Evolutionary conservation across 2,888 invertebrate species (phyloP), one percentile per base, ranked within the genome.

Genomic region (Acanthacorydalis orientalis): DNA sequence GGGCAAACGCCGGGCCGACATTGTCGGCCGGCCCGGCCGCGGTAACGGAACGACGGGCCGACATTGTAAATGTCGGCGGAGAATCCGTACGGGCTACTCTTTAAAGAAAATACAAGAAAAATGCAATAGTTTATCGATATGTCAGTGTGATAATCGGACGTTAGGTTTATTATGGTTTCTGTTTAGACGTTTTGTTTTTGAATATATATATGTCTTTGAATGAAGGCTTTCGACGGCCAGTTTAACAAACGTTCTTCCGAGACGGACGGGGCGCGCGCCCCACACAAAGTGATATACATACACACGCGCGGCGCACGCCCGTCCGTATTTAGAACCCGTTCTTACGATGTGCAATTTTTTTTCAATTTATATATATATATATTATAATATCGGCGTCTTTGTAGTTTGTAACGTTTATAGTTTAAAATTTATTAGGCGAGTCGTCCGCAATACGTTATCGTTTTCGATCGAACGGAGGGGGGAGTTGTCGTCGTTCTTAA

Each of bases 211-310:
- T 23, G 23, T 23, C 23, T 23, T 53, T 60, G 60, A 61, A 61
- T 58, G 61, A 63, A 64, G 64, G 64, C 64, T 43, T 57, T 51
- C 59, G 62, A 64, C 59, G 63, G 64, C 64, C 65, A 64, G 63
- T 64, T 64, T 56, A 57, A 57, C 63, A 64, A 60, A 57, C 57
- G 65, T 64, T 64, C 65, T 65, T 65, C 65, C 64, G 63, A 48
- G 53, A 32, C 4, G 31, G 11, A n/a, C 31, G 11, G 32, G 31
- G n/a, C n/a, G n/a, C n/a, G n/a, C n/a, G n/a, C 32, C 43, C 11
- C 31, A 9, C 31, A n/a, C 23, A 43, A 4, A 31, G 32, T 31
- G 11, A 43, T 15, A n/a, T 16, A 42, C 9, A 42, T 7, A n/a
- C 8, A 42, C 8, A 42, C 9, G 9, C 14, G 43, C n/a, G 32